Base-by-base conservation (phyloP, 2,113 vertebrate genomes). In the Ciconia boyciana region DNA sequence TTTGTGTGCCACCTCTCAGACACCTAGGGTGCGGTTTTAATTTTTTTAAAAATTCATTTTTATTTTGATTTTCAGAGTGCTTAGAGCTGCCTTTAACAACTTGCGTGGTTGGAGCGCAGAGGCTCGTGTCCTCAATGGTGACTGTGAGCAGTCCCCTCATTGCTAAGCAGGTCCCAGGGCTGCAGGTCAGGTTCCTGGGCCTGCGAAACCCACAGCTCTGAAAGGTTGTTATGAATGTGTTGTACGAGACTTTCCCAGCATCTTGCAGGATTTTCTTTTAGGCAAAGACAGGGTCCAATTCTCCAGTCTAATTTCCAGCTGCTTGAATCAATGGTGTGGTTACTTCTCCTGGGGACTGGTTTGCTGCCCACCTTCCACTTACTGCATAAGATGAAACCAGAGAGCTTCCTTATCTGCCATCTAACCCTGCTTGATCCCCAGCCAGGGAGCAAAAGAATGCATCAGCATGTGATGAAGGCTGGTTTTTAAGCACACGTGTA, bases 331-430 rank as follows among this genome's bases (percentile, higher is more conserved):
- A 48, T 14, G 21, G 6, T 18, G 0, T 32, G 48, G 66, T 61
- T 78, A 16, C 11, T 83, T 82, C 65, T 94, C 17, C 68, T 44
- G 20, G 51, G 64, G 41, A 5, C 43, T 79, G 52, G 71, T 90
- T 93, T 36, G 52, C 70, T 71, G 89, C 85, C 44, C 44, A 39
- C 10, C 52, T 93, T 92, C 90, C 57, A 90, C 31, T 58, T 48
- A 22, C 39, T 16, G 43, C 22, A 9, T 14, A 5, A 82, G 48
- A 22, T 68, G 74, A 85, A 93, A 92, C 7, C 52, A 78, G n/a
- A 94, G 83, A 70, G 26, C 25, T 83, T 87, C 62, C 58, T 95
- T 62, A 72, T 72, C 80, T 95, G 49, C 62, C 12, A 25, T 65
- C 49, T 41, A 61, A 57, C 44, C 32, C 54, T 69, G 29, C 34